Evolutionary conservation across 1,140 invertebrate genomes (phyloP).

Genomic region (Pomacea maculata): DNA sequence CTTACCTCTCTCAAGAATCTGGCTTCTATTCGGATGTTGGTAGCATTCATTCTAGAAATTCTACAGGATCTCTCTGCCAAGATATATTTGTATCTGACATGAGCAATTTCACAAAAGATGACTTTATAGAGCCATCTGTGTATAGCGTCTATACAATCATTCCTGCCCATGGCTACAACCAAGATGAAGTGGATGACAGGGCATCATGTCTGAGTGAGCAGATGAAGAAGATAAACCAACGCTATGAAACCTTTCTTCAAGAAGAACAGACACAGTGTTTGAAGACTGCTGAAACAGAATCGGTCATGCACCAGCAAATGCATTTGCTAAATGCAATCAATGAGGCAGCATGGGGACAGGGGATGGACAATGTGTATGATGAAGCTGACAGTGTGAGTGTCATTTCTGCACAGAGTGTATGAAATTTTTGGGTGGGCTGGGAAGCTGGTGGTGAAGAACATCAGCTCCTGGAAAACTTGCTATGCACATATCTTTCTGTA

Average conservation of each 20-base stretch:
- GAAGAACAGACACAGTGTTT: background rate
- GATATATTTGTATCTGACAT: background rate
- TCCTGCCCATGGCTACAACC: background rate
- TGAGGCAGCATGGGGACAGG: too few species aligned
- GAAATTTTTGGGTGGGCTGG: background rate
- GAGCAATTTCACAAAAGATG: background rate
- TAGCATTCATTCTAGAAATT: background rate
- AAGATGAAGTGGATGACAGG: background rate
- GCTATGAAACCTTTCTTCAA: background rate
- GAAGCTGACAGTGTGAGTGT: conserved; percentile 16
- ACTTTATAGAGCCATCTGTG: conserved; percentile 8
- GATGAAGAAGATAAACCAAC: conserved; percentile 7
- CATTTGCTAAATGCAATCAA: background rate
- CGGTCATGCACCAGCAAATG: background rate
- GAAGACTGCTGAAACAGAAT: background rate
- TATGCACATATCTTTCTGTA: too few species aligned
- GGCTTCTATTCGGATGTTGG: background rate
- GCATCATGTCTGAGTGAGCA: background rate
- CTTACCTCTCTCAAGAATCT: conserved; percentile 4
- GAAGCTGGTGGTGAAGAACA: too few species aligned
- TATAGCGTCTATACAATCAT: conserved; percentile 8
- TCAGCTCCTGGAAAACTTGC: too few species aligned
- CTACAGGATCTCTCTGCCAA: background rate
- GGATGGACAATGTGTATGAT: background rate
- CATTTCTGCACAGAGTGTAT: conserved; percentile 18